phyloP scores from a whole-genome alignment of 2,797 vertebrate genomes.

The Thunnus albacares region DNA sequence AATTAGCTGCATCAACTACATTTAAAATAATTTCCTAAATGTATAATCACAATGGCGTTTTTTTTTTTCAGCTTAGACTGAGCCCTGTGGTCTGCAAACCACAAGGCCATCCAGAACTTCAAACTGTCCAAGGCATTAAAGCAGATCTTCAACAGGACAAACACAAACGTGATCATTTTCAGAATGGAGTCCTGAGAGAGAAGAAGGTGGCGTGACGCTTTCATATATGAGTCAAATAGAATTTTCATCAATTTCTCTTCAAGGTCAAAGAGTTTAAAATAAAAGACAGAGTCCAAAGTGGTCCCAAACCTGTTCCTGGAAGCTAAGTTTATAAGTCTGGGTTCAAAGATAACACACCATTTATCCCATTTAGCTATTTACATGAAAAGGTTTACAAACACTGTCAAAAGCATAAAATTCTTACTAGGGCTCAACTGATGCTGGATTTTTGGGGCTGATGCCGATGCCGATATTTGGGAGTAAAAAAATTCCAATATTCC shows the following conservation, averaged over 20 bases:
- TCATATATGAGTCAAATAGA: slow-evolving; percentile 3
- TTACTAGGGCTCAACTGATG: too few relatives aligned
- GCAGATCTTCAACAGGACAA: neutral
- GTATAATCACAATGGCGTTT: neutral
- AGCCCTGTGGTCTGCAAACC: neutral
- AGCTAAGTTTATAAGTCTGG: neutral
- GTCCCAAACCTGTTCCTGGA: neutral
- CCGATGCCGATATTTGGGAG: too few relatives aligned
- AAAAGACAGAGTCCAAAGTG: neutral
- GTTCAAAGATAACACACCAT: neutral
- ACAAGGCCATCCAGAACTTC: neutral
- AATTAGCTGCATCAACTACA: slow-evolving; percentile 2
- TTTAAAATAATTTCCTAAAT: slow-evolving; percentile 19
- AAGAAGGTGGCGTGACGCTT: neutral
- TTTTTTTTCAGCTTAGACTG: neutral
- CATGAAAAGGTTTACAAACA: neutral
- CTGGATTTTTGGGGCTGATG: too few relatives aligned
- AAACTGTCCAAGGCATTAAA: neutral
- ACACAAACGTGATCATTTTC: slow-evolving; percentile 1
- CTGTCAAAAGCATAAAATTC: neutral
- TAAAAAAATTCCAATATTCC: too few relatives aligned
- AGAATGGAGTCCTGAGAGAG: neutral
- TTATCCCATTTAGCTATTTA: neutral
- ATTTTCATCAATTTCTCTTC: neutral
- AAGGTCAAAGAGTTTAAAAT: neutral